Base-by-base conservation (phyloP, 2,113 vertebrate genomes). In the Cheilinus undulatus region DNA sequence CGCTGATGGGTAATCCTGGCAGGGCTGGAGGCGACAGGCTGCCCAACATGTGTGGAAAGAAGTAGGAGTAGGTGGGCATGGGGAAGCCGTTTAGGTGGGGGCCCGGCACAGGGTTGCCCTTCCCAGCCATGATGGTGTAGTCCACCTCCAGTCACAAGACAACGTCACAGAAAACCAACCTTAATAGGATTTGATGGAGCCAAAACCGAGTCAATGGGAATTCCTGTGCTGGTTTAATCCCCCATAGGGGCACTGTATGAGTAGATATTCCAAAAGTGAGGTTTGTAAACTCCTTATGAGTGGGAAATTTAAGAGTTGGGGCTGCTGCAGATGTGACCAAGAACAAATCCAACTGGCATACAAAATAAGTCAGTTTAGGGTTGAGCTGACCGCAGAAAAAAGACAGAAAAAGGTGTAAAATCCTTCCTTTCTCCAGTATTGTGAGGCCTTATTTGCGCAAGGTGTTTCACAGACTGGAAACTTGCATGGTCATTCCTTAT, bases 21-120 rank as follows among this genome's bases (percentile, higher is more conserved):
- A 98, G 86, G 7, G 96, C 94, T 1, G 96, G 95, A 0, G 97
- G 97, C 0, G 97, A 98, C 28, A 98, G 93, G 57, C 97, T 95
- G 50, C 97, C 97, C 70, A 99, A 76, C 95, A 98, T 95, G 73
- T 96, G 96, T 0, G 97, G 97, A 83, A 98, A 98, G 93, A 98
- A 99, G 92, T 97, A 98, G 88, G 97, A 96, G 52, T 98, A 99
- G 86, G 95, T 95, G 78, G 96, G 95, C 90, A 98, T 94, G 0
- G 96, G 96, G 90, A 98, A 99, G 62, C 96, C 94, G 24, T 94
- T 96, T 72, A 98, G 94, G 92, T 97, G 97, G 36, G 96, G 94
- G 78, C 95, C 83, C 36, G 82, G 89, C 68, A 91, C 92, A 78
- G 95, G 95, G 91, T 96, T 97, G 88, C 97, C 96, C 94, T 98